phyloP scores from a whole-genome alignment of 1,140 invertebrate species.

The Drosophila gunungcola region DNA sequence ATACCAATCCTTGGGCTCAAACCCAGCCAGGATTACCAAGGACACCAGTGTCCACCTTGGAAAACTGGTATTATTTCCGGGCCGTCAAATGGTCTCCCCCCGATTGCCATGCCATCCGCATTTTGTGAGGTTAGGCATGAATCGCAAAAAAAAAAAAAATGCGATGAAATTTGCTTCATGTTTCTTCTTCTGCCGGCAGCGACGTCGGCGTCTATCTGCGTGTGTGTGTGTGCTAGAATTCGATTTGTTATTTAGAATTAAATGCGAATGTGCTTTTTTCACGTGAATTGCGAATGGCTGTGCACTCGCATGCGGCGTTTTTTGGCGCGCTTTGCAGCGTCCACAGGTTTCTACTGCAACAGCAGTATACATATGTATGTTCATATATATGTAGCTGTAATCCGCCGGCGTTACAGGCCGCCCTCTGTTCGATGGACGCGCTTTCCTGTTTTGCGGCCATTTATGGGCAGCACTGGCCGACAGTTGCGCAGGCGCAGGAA shows the following conservation, averaged over 20 bases:
- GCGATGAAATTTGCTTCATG: conserved; percentile 67
- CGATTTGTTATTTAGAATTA: conserved; percentile 28
- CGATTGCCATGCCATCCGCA: conserved; percentile 22
- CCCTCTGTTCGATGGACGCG: not conserved
- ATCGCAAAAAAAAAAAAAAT: conserved; percentile 40
- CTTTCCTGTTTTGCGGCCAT: not conserved
- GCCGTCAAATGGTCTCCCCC: not conserved
- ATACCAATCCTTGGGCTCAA: no score
- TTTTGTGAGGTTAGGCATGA: conserved; percentile 68
- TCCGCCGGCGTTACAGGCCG: conserved; percentile 4
- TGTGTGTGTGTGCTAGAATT: conserved; percentile 24
- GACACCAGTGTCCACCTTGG: not conserved
- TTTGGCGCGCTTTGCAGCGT: conserved; percentile 69
- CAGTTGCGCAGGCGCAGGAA: not conserved
- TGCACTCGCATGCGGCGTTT: conserved; percentile 2
- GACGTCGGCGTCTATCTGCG: conserved; percentile 28
- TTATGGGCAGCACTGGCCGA: not conserved
- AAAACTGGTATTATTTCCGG: not conserved
- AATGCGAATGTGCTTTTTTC: conserved; percentile 33
- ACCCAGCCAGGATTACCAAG: no score
- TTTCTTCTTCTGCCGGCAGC: conserved; percentile 61
- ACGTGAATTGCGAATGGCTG: conserved; percentile 24
- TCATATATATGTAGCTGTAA: conserved; percentile 1
- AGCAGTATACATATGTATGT: not conserved
- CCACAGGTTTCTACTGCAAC: conserved; percentile 13